Evolutionary conservation across 1,140 invertebrate species (phyloP), one percentile per base, ranked within the genome.

Genomic region (Coenobita brevimanus): DNA sequence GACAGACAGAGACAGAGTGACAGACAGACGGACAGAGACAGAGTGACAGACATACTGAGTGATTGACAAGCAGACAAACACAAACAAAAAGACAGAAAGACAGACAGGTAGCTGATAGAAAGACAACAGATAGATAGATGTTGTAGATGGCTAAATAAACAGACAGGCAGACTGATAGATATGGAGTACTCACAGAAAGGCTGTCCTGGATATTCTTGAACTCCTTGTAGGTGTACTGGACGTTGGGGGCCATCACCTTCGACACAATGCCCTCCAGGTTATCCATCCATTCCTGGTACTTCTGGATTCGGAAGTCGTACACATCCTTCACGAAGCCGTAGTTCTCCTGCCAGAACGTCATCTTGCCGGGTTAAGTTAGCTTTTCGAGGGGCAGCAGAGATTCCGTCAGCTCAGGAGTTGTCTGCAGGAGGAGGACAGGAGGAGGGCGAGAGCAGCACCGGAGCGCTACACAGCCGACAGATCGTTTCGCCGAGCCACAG

Each of bases 291-390:
- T 91, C 91, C 33, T 89, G 90, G 87, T 91, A 91, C 85, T 91
- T 91, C 38, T 86, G 79, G 60, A 90, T 87, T 41, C 91, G 90
- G 90, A 91, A 91, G 75, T 90, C 90, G 57, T 91, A 91, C 79
- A 91, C 91, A 69, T 91, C 91, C 87, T 91, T 91, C 38, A 91
- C 90, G 82, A 91, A 91, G 85, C 85, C 89, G 73, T 91, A 91
- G 76, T 91, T 91, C 71, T 91, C 91, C 89, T 91, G 91, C 91
- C 91, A 91, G 91, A 91, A 91, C 86, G 91, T 91, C 91, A 91
- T 91, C 76, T 89, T 91, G 89, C 36, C 89, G 76, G 84, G 6
- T 17, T 50, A 50, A n/a, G n/a, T n/a, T n/a, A n/a, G n/a, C n/a
- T n/a, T n/a, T n/a, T n/a, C n/a, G n/a, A 27, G 38, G 57, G 46